Evolutionary conservation across 2,113 vertebrate species (phyloP).

Genomic region (Pogonocichla stellata): DNA sequence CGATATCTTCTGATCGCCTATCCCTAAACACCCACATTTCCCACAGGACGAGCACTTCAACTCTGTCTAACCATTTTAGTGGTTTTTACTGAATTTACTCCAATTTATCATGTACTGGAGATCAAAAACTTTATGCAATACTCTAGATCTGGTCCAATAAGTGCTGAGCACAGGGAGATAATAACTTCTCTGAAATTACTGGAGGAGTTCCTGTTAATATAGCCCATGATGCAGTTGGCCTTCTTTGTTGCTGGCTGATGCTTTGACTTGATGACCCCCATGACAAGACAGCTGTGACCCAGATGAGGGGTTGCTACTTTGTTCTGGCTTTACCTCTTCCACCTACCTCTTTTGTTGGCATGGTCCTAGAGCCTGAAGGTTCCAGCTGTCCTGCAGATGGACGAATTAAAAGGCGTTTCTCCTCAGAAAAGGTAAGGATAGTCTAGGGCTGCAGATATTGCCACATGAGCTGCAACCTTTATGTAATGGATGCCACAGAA

Average conservation of each 20-base stretch:
- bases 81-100: not conserved
- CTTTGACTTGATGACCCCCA: not conserved
- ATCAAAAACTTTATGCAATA: not conserved
- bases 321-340: not conserved
- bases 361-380: not conserved
- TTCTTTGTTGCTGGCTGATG: not conserved
- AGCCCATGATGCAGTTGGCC: not conserved
- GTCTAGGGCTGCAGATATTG: not conserved
- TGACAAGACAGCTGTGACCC: not conserved
- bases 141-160: not conserved
- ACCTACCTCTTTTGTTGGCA: not conserved
- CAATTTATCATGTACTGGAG: not conserved
- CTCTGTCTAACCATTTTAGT: not conserved
- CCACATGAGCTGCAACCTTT: not conserved
- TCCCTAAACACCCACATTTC: too few species aligned
- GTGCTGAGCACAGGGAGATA: not conserved
- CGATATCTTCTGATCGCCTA: too few species aligned
- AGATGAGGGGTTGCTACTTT: not conserved
- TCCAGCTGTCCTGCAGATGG: not conserved
- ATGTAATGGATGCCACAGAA: not conserved
- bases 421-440: not conserved
- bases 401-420: not conserved
- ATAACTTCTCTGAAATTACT: not conserved
- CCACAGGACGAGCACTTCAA: not conserved
- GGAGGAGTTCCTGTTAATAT: not conserved